Evolutionary conservation across 2,888 invertebrate species (phyloP), one percentile per base, ranked within the genome.

Genomic region (Malthinus seriepunctatus): DNA sequence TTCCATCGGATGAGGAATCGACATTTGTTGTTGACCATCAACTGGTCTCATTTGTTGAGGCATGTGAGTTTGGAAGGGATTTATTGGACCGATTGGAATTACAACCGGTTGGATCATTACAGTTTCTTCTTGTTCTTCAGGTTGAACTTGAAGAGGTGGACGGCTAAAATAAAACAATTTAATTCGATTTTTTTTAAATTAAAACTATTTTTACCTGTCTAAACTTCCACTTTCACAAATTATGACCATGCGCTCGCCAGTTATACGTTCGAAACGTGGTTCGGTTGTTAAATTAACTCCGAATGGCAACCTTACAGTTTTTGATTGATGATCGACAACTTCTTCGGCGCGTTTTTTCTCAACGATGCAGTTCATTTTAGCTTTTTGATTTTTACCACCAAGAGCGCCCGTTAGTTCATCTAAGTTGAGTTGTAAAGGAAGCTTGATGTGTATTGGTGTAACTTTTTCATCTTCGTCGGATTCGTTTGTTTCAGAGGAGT

Each of bases 341-440:
- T 94, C 92, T 72, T 93, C 93, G 50, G 89, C 86, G 64, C 87
- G 87, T 68, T 92, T 90, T 75, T 91, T 90, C 77, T 94, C 94
- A 38, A 94, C 92, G 14, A 94, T 86, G 78, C 94, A 95, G 79
- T 94, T 94, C 88, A 94, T 93, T 77, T 90, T 88, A 58, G 92
- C 91, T 74, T 86, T 86, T 73, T 88, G 87, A 76, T 85, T 87
- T 71, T 86, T 88, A 64, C 87, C 86, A 69, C 88, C 80, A 76
- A 88, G 82, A 32, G 86, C 90, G 38, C 90, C 89, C 31, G 91
- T 90, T 59, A 93, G 82, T 63, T 93, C 91, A 70, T 92, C 91
- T 61, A 93, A 85, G 79, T 92, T 90, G 73, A 93, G 84, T 76
- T 91, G 90, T 56, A 92, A 83, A 58, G 92, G 92, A 47, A 93